phyloP scores from a whole-genome alignment of 1,140 invertebrate genomes.

The Mamestra configurata region DNA sequence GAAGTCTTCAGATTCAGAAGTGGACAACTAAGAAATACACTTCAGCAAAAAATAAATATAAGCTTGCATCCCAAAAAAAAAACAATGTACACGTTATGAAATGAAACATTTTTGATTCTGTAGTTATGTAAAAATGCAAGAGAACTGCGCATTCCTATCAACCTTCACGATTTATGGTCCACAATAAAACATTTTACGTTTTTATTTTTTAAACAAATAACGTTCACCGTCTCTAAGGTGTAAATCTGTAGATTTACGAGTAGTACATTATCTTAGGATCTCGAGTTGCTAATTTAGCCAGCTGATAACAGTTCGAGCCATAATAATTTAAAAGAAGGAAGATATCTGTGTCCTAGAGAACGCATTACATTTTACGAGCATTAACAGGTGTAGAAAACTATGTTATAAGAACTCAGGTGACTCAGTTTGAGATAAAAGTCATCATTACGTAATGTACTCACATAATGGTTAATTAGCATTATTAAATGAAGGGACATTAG shows the following conservation, averaged over 20 bases:
- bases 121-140: neutral
- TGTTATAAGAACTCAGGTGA: neutral
- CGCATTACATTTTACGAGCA: neutral
- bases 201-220: conserved; percentile 3
- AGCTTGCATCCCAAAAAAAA: neutral
- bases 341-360: conserved; percentile 4
- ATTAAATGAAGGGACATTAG: neutral
- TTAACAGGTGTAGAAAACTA: neutral
- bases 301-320: neutral
- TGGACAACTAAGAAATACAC: too few species aligned
- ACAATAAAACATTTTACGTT: neutral
- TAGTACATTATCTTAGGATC: too few species aligned
- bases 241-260: neutral
- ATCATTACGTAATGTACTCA: neutral
- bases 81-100: neutral
- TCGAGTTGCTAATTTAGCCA: neutral
- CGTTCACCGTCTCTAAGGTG: neutral
- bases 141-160: neutral
- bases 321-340: neutral
- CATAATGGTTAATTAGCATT: conserved; percentile 7
- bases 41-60: too few species aligned
- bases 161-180: neutral
- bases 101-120: too few species aligned
- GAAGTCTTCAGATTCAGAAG: too few species aligned
- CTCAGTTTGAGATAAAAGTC: conserved; percentile 7